Evolutionary conservation across 35 echinoderm and acorn worm species (phyloP).

Genomic region (Heliocidaris erythrogramma): DNA sequence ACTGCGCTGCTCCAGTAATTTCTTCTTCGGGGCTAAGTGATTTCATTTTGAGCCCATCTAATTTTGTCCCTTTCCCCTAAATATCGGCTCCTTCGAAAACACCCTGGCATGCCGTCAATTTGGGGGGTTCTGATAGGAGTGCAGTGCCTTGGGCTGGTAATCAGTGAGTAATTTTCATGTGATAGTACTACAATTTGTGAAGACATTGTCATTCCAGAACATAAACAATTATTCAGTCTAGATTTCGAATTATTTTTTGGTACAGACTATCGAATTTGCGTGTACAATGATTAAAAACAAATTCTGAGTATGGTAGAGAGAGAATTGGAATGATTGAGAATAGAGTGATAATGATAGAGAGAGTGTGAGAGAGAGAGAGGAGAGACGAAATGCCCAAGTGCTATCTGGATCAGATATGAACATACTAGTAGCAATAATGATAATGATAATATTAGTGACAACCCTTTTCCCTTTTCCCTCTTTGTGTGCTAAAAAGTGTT

Average conservation of each 20-base stretch:
- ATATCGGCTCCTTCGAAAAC: neutral
- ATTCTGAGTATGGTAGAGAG: too few species aligned
- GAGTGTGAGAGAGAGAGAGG: neutral
- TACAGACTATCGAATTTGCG: neutral
- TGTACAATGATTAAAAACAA: neutral
- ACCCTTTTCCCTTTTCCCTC: too few species aligned
- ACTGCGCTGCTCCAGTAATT: slow-evolving; percentile 15
- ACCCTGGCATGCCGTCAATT: neutral
- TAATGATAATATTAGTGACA: too few species aligned
- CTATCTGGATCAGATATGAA: neutral
- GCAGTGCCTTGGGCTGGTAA: neutral
- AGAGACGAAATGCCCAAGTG: neutral
- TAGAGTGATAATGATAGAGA: neutral
- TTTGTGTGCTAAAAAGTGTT: too few species aligned
- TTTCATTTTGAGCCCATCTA: neutral
- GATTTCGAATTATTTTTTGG: neutral
- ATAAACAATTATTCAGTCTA: neutral
- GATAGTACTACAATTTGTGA: neutral
- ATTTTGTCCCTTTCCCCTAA: slow-evolving; percentile 16
- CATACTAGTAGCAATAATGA: neutral
- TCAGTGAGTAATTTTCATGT: neutral
- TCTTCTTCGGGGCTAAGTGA: slow-evolving; percentile 12
- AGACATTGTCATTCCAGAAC: neutral
- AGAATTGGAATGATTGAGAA: neutral
- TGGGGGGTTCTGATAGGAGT: neutral